A percentile compares a stretch with the other conserved stretches of the same genome.
Conservation (phyloP, 2,797 vertebrate genomes). For the Paratrypauchen microcephalus region DNA sequence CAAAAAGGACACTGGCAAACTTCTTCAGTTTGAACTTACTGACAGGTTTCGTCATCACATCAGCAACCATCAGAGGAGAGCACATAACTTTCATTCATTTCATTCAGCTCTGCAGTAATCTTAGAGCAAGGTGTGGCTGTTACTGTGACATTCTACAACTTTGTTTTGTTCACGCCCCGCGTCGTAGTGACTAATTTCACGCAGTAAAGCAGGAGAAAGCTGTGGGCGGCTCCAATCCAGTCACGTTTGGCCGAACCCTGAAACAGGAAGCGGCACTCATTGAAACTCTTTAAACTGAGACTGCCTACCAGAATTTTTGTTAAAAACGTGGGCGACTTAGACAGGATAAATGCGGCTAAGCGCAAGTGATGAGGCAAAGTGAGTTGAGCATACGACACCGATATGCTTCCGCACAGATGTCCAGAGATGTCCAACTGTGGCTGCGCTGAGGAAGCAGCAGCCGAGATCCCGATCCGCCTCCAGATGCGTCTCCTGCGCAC, state of each 20-base stretch:
- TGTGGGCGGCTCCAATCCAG: background rate
- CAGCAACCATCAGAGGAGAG: too few species aligned
- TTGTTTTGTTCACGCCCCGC: background rate
- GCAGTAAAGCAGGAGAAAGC: background rate
- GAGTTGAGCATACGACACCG: background rate
- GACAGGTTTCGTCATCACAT: too few species aligned
- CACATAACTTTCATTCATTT: too few species aligned
- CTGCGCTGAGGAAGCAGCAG: background rate
- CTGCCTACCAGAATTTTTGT: background rate
- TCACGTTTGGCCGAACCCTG: background rate
- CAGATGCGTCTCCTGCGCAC: slow-evolving; percentile 2
- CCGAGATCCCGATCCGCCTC: background rate
- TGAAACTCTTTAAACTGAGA: background rate
- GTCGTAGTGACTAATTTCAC: background rate
- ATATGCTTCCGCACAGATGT: background rate
- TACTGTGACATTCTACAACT: background rate
- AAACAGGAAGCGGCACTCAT: background rate
- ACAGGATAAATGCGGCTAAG: slow-evolving; percentile 1
- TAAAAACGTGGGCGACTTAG: background rate
- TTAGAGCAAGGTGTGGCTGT: background rate
- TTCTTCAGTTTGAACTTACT: too few species aligned
- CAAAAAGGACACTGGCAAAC: too few species aligned
- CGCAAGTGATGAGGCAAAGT: background rate
- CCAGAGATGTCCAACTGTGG: background rate
- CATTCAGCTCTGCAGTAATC: too few species aligned